Conservation (phyloP, 1,140 invertebrate species). For the Acromyrmex heyeri region DNA sequence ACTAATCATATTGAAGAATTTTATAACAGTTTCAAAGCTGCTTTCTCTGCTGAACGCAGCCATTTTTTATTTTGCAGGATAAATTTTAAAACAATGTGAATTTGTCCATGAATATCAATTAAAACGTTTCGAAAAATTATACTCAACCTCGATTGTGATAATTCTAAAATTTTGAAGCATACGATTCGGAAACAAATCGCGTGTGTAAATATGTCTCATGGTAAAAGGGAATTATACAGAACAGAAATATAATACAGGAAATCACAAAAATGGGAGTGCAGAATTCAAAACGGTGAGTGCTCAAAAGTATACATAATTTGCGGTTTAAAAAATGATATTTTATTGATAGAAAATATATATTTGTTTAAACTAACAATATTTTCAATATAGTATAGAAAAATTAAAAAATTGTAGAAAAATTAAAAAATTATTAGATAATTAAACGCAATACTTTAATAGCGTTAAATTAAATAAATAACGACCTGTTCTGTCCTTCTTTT, state of each 20-base stretch:
- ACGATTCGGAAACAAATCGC: conserved; percentile 42
- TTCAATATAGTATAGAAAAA: neutral
- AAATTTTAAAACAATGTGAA: conserved; percentile 29
- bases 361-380: conserved; percentile 8
- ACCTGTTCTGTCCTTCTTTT: too few relatives aligned
- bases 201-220: conserved; percentile 52
- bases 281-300: conserved; percentile 52
- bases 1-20: too few relatives aligned
- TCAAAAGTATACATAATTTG: conserved; percentile 4
- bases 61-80: neutral
- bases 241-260: conserved; percentile 8
- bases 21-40: too few relatives aligned
- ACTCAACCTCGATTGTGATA: conserved; percentile 7
- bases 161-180: conserved; percentile 24
- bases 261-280: conserved; percentile 42
- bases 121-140: conserved; percentile 37
- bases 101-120: neutral
- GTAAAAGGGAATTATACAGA: neutral
- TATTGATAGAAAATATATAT: neutral
- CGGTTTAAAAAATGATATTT: neutral
- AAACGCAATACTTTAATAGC: neutral
- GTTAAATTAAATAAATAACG: too few relatives aligned
- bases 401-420: conserved; percentile 16
- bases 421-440: conserved; percentile 34
- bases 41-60: too few relatives aligned